Evolutionary conservation across 2,113 vertebrate species (phyloP).

Genomic region (Alouatta palliata): DNA sequence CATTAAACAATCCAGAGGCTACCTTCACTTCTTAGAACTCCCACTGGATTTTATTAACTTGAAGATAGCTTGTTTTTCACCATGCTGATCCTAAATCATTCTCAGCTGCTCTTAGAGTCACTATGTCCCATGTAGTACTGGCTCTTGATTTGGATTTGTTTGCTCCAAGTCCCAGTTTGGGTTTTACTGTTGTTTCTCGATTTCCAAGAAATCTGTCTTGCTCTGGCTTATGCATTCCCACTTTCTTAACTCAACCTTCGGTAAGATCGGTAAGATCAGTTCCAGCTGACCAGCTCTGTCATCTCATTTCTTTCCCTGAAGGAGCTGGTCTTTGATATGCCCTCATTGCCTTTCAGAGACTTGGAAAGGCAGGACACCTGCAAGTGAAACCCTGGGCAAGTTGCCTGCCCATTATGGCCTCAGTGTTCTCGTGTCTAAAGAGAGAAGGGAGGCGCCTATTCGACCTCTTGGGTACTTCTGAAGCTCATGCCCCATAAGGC

Average conservation of each 20-base stretch:
- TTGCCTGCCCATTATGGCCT: background rate
- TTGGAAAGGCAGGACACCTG: background rate
- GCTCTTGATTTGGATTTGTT: conserved; percentile 18
- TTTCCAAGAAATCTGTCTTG: conserved; percentile 34
- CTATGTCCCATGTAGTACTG: background rate
- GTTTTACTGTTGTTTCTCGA: background rate
- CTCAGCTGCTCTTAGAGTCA: background rate
- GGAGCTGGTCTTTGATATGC: background rate
- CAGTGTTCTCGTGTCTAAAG: background rate
- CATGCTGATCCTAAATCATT: conserved; percentile 15
- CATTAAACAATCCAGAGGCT: background rate
- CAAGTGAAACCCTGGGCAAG: background rate
- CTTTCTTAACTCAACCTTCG: background rate
- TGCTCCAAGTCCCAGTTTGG: background rate
- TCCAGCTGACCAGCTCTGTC: background rate
- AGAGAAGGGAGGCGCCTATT: background rate
- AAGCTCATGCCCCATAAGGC: background rate
- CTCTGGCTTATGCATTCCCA: background rate
- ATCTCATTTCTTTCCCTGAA: background rate
- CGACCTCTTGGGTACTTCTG: background rate
- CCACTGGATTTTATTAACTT: conserved; percentile 7
- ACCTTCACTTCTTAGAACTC: background rate
- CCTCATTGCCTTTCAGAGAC: background rate
- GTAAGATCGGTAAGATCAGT: background rate
- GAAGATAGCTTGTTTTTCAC: conserved; percentile 47